Percentiles rank a stretch among this genome's conserved stretches.
phyloP scores from a whole-genome alignment of 2,113 vertebrate genomes.

The Psilopsiagon aymara region DNA sequence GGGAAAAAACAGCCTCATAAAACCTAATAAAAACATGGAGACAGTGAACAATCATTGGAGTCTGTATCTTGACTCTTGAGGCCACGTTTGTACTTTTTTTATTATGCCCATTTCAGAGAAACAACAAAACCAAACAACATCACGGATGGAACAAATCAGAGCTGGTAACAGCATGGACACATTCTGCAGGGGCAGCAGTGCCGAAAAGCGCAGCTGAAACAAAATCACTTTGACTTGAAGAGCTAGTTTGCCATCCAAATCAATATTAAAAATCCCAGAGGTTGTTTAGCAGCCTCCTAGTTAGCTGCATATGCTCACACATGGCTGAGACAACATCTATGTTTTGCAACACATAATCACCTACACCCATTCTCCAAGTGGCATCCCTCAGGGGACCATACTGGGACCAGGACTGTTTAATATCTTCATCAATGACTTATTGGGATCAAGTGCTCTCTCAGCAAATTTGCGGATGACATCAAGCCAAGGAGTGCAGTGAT shows the following conservation, averaged over 20 bases:
- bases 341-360: not conserved
- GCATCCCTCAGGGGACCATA: fast-evolving
- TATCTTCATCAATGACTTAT: not conserved
- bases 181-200: not conserved
- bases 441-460: not conserved
- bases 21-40: constrained; percentile 78
- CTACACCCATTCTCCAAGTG: not conserved
- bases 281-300: not conserved
- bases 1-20: constrained; percentile 13
- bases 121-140: not conserved
- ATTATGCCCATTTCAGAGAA: constrained; percentile 57
- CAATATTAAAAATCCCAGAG: not conserved
- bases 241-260: not conserved
- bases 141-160: constrained; percentile 4
- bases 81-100: constrained; percentile 60
- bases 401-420: not conserved
- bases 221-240: not conserved
- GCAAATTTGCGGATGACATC: not conserved
- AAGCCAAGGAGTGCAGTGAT: not conserved
- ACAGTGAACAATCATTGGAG: constrained; percentile 67
- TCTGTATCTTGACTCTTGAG: constrained; percentile 63
- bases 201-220: not conserved
- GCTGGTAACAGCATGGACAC: not conserved
- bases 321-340: not conserved
- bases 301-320: not conserved